A percentile compares a stretch with the other conserved stretches of the same genome.
These are phyloP conservation scores for Ammodramus savannarum DNA, from an alignment of 2,113 vertebrate species.

Conservation along the genomic window DNA sequence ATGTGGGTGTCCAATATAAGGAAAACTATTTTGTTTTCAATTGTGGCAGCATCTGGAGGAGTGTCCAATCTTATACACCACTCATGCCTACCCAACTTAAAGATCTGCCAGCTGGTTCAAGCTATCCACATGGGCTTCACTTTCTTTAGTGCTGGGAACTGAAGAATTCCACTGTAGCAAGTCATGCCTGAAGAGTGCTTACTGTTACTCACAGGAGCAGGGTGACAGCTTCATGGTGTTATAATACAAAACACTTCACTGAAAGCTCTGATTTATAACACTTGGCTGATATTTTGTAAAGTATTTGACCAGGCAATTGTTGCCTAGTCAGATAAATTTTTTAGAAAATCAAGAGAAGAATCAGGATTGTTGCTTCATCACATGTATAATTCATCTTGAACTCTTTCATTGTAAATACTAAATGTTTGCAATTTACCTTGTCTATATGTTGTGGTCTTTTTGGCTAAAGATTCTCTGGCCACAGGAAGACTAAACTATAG, in stretches of 20 bases:
- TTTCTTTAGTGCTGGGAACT: constrained; percentile 6
- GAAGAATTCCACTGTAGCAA: neutral
- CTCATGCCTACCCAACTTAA: neutral
- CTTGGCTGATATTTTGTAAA: neutral
- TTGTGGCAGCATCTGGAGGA: constrained; percentile 25
- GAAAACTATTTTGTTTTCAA: neutral
- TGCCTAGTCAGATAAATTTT: neutral
- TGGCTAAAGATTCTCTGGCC: neutral
- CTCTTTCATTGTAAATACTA: neutral
- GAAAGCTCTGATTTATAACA: neutral
- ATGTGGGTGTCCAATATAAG: neutral
- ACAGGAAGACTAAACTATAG: neutral
- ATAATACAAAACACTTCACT: neutral
- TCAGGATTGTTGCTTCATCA: neutral
- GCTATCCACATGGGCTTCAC: neutral
- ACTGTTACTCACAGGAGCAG: neutral
- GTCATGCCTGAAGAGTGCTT: neutral
- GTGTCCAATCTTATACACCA: neutral
- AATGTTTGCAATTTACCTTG: constrained; percentile 16
- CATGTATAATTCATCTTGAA: neutral
- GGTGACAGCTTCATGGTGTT: neutral
- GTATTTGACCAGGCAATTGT: neutral
- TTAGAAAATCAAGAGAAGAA: neutral
- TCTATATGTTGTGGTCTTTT: neutral
- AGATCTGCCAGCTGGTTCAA: neutral